Evolutionary conservation across 1,140 invertebrate genomes (phyloP).

Genomic region (Protaetia brevitarsis): DNA sequence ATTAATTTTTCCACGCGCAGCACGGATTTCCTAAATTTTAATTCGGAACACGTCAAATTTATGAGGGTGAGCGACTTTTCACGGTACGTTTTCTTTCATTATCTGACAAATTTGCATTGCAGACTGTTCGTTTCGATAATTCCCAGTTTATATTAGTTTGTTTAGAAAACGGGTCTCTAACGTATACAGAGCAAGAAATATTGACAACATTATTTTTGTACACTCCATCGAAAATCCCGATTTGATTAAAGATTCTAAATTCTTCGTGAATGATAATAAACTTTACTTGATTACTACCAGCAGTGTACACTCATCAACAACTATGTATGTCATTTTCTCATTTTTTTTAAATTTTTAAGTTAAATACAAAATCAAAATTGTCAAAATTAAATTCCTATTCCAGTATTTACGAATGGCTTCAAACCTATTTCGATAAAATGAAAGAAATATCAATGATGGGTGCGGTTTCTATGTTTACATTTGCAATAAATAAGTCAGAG

Average conservation of each 20-base stretch:
- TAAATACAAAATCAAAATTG: too few species aligned
- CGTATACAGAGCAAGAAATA: neutral
- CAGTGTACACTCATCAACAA: conserved; percentile 5
- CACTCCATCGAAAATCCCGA: neutral
- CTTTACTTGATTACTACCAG: conserved; percentile 32
- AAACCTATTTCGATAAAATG: conserved; percentile 36
- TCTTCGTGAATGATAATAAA: conserved; percentile 30
- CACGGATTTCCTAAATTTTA: neutral
- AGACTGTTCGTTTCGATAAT: neutral
- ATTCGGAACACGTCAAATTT: neutral
- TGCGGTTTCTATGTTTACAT: neutral
- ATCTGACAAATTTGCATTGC: neutral
- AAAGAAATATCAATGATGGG: neutral
- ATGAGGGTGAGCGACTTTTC: neutral
- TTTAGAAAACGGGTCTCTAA: neutral
- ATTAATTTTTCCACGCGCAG: neutral
- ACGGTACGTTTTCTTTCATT: too few species aligned
- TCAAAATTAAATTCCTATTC: too few species aligned
- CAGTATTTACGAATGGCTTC: conserved; percentile 37
- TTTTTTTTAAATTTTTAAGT: too few species aligned
- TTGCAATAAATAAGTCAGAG: neutral
- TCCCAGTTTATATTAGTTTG: neutral
- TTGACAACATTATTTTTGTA: neutral
- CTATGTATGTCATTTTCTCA: too few species aligned
- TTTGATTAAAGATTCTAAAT: conserved; percentile 20